Base-by-base conservation (phyloP, 2,888 invertebrate species). In the Platerodrilus igneus region DNA sequence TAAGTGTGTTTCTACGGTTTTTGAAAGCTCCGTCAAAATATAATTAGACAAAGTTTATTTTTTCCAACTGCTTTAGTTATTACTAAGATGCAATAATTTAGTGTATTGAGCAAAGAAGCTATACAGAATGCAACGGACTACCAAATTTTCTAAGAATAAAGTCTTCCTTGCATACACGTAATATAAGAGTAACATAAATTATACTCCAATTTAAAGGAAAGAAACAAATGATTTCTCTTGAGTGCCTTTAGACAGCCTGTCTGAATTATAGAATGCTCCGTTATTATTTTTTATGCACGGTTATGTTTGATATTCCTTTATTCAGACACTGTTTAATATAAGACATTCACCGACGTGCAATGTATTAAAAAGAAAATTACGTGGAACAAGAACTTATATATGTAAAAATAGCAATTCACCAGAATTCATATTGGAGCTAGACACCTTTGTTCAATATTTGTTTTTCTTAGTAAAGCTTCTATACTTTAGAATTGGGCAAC, bases 221-320 rank as follows among this genome's bases (percentile, higher is more conserved):
- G 44, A 39, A 43, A 49, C 47, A 46, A 42, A 45, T 47, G 47
- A 50, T 50, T 50, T 50, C 49, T 50, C 49, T 39, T 36, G 49
- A 42, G 49, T 41, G 47, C 47, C 41, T 47, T 50, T 48, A 40
- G 43, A 45, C 45, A 45, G 46, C 42, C 47, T 45, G 45, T 48
- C 47, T 43, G 47, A 50, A 50, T 50, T 50, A 50, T 45, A 45
- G 41, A 38, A 41, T 41, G 41, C 45, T 44, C 45, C 46, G 39
- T 42, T 47, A 47, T 45, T 48, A 40, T 45, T 48, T 44, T 47
- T 43, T 41, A 44, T 34, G 43, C 46, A 43, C 41, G 30, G 31
- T 32, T 25, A 27, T 36, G 42, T 32, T 26, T 25, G 33, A 36
- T 35, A 37, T 41, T 36, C 37, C 27, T 21, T 29, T 18, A 37